Evolutionary conservation across 2,113 vertebrate species (phyloP).

Genomic region (Lampris megalopsis): DNA sequence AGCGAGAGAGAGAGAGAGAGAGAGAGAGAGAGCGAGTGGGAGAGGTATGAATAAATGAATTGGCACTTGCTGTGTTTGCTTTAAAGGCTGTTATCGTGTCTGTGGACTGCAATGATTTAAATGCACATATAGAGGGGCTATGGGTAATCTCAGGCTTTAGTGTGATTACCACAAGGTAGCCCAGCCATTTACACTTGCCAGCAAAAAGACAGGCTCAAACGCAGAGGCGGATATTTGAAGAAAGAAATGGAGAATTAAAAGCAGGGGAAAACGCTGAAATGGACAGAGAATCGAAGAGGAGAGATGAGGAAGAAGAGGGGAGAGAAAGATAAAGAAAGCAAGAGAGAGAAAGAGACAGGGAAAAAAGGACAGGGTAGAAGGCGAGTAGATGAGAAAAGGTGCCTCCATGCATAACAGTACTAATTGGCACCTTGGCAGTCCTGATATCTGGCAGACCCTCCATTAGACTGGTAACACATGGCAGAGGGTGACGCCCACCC

Average conservation of each 20-base stretch:
- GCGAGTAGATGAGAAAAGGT: slow-evolving; percentile 50
- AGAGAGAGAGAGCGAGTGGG: slow-evolving; percentile 60
- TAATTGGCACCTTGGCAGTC: slow-evolving; percentile 70
- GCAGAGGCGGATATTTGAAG: background rate
- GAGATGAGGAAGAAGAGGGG: background rate
- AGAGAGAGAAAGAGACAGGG: background rate
- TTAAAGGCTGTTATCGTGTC: slow-evolving; percentile 71
- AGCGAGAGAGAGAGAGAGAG: slow-evolving; percentile 61
- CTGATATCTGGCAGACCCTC: slow-evolving; percentile 59
- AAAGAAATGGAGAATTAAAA: background rate
- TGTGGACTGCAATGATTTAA: slow-evolving; percentile 61
- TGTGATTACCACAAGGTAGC: slow-evolving; percentile 33
- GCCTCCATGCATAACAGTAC: slow-evolving; percentile 52
- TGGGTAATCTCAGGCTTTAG: slow-evolving; percentile 53
- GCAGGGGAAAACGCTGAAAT: background rate
- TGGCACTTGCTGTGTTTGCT: slow-evolving; percentile 55
- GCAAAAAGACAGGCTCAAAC: slow-evolving; percentile 18
- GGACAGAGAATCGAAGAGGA: background rate
- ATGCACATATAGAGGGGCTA: slow-evolving; percentile 46
- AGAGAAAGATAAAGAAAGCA: background rate
- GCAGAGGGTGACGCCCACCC: slow-evolving; percentile 65
- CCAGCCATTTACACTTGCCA: slow-evolving; percentile 3
- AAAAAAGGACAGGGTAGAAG: slow-evolving; percentile 17
- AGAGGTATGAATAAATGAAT: slow-evolving; percentile 63
- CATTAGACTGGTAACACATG: slow-evolving; percentile 74